Base-by-base conservation (phyloP, 2,888 invertebrate genomes). In the Pyrocoelia pectoralis region DNA sequence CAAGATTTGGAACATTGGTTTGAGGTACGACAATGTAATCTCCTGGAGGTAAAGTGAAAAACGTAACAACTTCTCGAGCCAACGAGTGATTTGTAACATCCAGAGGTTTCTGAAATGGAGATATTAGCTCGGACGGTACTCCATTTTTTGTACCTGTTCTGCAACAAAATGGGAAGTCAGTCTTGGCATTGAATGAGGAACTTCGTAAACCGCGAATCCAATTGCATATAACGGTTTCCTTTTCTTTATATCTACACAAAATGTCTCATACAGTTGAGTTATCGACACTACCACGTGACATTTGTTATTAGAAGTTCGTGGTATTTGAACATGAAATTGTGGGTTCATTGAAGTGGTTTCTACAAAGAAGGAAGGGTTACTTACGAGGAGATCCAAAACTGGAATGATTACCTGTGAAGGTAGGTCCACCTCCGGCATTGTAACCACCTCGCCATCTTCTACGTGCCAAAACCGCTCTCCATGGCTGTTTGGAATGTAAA, bases 11-110 rank as follows among this genome's bases (percentile, higher is more conserved):
- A 62, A 86, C 83, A 69, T 88, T 87, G 59, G 90, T 88, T 82
- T 89, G 89, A 62, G 91, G 89, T 70, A 92, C 87, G 56, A 90
- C 88, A 58, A 91, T 85, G 79, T 91, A 92, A 76, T 89, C 88
- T 1, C 91, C 92, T 8, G 90, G 86, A 49, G 90, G 89, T 73
- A 92, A 82, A 54, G 89, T 88, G 82, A 91, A 91, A 80, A 90
- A 89, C 24, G 89, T 89, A 9, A 87, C 90, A 49, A 90, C 89
- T 81, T 89, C 89, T 70, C 88, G 80, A 2, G 88, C 86, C 19
- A 87, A 80, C 0, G 86, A 86, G 80, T 88, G 88, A 76, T 88
- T 88, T 54, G 89, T 88, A 61, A 88, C 89, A 76, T 89, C 89
- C 72, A 89, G 79, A 10, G 89, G 87, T 77, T 86, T 86, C 87